phyloP scores from a whole-genome alignment of 2,888 invertebrate species.

The Andrena chrysosceles region DNA sequence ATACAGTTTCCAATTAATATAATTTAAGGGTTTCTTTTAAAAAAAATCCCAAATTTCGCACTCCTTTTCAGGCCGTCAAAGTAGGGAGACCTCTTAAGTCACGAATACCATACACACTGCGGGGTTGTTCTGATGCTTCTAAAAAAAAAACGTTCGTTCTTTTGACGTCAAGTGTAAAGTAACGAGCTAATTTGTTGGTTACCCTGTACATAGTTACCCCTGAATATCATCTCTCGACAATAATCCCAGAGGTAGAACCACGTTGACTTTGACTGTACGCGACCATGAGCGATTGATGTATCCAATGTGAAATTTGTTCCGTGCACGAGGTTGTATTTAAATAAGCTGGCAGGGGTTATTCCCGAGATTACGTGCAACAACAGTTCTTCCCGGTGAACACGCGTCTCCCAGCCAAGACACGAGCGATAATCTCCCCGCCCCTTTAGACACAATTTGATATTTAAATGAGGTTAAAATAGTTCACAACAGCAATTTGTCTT shows the following conservation, averaged over 20 bases:
- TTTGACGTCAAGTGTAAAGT: neutral
- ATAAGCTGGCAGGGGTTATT: constrained; percentile 35
- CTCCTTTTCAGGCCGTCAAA: no score
- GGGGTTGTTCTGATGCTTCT: no score
- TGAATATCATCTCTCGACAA: neutral
- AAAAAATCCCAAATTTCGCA: no score
- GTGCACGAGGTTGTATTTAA: constrained; percentile 43
- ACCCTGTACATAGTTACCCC: neutral
- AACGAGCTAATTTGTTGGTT: neutral
- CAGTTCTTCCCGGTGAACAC: constrained; percentile 31
- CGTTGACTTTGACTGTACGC: neutral
- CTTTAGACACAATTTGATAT: constrained; percentile 78
- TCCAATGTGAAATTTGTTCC: constrained; percentile 47
- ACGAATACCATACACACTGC: no score
- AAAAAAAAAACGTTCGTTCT: no score
- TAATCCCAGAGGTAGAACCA: neutral
- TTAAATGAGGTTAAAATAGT: constrained; percentile 82
- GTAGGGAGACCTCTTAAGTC: no score
- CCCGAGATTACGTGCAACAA: constrained; percentile 46
- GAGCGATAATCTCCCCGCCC: constrained; percentile 61
- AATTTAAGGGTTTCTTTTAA: no score
- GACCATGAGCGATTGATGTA: constrained; percentile 40
- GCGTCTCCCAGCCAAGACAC: constrained; percentile 43
- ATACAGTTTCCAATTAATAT: no score
- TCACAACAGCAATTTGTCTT: constrained; percentile 82